phyloP scores from a whole-genome alignment of 2,797 vertebrate species.

The Sebastes steindachneri region DNA sequence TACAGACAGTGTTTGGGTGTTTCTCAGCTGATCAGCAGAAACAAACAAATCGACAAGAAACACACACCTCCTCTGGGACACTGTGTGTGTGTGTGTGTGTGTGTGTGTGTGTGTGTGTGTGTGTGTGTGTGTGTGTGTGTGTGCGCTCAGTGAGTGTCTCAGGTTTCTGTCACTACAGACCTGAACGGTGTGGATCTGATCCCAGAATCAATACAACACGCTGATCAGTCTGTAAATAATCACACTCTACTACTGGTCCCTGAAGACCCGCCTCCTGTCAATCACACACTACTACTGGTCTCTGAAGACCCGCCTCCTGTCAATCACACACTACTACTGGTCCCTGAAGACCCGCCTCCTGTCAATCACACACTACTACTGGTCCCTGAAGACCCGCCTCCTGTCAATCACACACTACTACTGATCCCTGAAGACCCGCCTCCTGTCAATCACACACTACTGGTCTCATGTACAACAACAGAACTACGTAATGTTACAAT shows the following conservation, averaged over 20 bases:
- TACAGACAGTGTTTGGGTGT: conserved; percentile 7
- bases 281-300: no score
- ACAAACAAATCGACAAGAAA: conserved; percentile 6
- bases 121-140: conserved; percentile 9
- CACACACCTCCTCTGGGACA: background rate
- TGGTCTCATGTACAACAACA: no score
- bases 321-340: no score
- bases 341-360: no score
- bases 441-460: no score
- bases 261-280: background rate
- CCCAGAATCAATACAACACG: conserved; percentile 31
- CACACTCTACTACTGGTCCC: background rate
- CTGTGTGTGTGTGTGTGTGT: background rate
- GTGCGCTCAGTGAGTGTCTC: background rate
- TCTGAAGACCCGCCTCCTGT: no score
- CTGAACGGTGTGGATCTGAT: conserved; percentile 31
- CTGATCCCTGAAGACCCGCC: background rate
- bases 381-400: no score
- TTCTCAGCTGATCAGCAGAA: conserved; percentile 8
- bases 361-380: no score
- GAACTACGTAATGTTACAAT: no score
- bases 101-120: background rate
- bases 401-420: no score
- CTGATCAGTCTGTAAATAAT: conserved; percentile 27
- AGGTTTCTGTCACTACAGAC: conserved; percentile 37